Evolutionary conservation across 2,888 invertebrate species (phyloP), one percentile per base, ranked within the genome.

Genomic region (Zaprionus bogoriensis): DNA sequence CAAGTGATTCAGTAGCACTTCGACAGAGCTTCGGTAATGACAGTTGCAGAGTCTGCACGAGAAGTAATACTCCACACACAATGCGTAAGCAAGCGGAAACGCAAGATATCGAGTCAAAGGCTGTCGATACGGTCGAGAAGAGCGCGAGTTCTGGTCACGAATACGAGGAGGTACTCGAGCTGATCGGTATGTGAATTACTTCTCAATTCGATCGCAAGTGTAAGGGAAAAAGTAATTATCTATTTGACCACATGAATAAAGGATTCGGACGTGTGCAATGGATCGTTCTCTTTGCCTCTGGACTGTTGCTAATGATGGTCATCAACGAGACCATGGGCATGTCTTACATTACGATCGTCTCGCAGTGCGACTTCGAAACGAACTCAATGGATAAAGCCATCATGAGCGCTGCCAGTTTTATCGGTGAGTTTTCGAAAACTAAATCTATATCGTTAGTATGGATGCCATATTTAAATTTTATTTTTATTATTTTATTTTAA

Each of bases 271-370:
- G 90, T n/a, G 94, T 93, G 88, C 94, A 95, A 83, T 89, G 94
- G 54, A 88, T 92, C 25, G 91, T 94, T 39, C 91, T 94, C 77
- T 73, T 94, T 50, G 92, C 93, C 46, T 92, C 93, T 10, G 95
- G 95, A 0, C 87, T 93, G 4, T 92, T 94, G 28, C 90, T 95
- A 9, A 93, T 94, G 93, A 93, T 94, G 42, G 94, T 94, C 70
- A 94, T 95, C 64, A 93, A 94, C 90, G 94, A 94, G 90, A 94
- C 94, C 9, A 92, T 94, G 90, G 93, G 93, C 1, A 92, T 94
- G 89, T 93, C 94, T 55, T 94, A 94, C 77, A 93, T 95, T 47
- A 92, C 93, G 51, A 94, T 95, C 9, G 93, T 94, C 0, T 94
- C 95, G 0, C 94, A 94, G 89, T 95, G 95, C 74, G 95, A 95